A percentile compares a stretch with the other conserved stretches of the same genome.
phyloP scores from a whole-genome alignment of 2,113 vertebrate species.

The Microcebus griseorufus region DNA sequence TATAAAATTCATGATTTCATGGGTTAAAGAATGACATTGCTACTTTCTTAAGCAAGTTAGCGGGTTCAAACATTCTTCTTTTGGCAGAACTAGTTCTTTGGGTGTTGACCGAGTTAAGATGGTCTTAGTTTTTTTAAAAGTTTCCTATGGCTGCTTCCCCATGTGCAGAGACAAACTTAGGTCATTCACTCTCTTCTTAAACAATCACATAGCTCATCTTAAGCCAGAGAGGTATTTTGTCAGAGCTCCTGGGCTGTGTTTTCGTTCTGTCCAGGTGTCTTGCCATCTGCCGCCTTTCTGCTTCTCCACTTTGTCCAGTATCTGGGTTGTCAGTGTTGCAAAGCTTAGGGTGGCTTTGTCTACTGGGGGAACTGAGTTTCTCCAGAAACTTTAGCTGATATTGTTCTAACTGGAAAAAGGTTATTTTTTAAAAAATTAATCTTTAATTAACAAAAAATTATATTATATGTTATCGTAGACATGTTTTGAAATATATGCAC shows the following conservation, averaged over 20 bases:
- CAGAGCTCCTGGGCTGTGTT: not conserved
- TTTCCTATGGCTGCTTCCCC: not conserved
- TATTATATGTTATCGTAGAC: not conserved
- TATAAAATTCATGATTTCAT: not conserved
- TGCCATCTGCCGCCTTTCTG: not conserved
- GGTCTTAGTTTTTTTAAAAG: not conserved
- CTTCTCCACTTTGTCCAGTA: not conserved
- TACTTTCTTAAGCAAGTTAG: not conserved
- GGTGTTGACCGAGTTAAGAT: not conserved
- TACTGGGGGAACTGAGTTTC: not conserved
- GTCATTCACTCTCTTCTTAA: not conserved
- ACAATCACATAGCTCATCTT: rapidly evolving
- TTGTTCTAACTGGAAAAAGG: not conserved
- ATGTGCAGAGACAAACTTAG: too few species aligned
- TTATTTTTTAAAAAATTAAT: not conserved
- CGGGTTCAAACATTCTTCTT: not conserved
- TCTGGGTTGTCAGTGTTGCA: too few species aligned
- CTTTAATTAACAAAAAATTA: not conserved
- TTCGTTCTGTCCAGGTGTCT: not conserved
- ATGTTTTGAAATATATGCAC: not conserved
- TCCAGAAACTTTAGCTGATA: not conserved
- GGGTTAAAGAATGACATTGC: not conserved
- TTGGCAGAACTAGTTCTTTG: not conserved
- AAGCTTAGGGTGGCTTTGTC: not conserved
- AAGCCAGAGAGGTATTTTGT: not conserved